Percentiles rank a stretch among this genome's conserved stretches.
phyloP scores from a whole-genome alignment of 2,888 invertebrate genomes.

The Pterostichus niger region DNA sequence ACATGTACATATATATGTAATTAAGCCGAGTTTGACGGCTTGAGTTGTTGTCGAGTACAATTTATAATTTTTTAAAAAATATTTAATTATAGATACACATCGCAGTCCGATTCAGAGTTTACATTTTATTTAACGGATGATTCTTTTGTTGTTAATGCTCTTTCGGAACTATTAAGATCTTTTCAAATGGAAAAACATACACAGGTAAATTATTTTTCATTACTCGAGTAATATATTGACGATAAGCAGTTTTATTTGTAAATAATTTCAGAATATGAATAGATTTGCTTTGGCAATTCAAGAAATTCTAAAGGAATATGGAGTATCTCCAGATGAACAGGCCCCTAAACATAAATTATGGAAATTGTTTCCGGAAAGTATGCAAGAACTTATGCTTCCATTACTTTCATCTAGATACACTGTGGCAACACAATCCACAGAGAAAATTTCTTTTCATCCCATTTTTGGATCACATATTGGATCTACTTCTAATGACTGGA shows the following conservation, averaged over 20 bases:
- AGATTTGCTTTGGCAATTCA: conserved; percentile 90
- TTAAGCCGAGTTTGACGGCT: too few relatives aligned
- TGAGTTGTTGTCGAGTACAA: neutral
- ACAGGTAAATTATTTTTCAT: conserved; percentile 76
- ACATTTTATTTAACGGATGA: conserved; percentile 85
- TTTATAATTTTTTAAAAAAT: neutral
- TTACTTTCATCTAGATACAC: conserved; percentile 85
- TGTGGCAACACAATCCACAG: conserved; percentile 72
- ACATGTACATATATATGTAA: too few relatives aligned
- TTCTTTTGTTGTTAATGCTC: conserved; percentile 84
- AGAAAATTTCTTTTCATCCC: conserved; percentile 79
- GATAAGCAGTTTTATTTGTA: conserved; percentile 3
- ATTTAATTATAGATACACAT: conserved; percentile 71
- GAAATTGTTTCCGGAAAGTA: conserved; percentile 84
- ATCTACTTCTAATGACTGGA: conserved; percentile 86
- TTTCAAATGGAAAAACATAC: conserved; percentile 89
- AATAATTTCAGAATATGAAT: conserved; percentile 82
- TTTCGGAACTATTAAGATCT: conserved; percentile 85
- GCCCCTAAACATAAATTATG: conserved; percentile 83
- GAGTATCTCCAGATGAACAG: conserved; percentile 82
- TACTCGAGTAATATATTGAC: too few relatives aligned
- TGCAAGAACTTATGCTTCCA: conserved; percentile 88
- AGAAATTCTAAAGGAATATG: conserved; percentile 86
- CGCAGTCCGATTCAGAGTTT: conserved; percentile 80
- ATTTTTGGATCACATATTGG: conserved; percentile 84